These are phyloP conservation scores for Conomelus anceps DNA, from an alignment of 2,888 invertebrate species.

Conservation along the genomic window DNA sequence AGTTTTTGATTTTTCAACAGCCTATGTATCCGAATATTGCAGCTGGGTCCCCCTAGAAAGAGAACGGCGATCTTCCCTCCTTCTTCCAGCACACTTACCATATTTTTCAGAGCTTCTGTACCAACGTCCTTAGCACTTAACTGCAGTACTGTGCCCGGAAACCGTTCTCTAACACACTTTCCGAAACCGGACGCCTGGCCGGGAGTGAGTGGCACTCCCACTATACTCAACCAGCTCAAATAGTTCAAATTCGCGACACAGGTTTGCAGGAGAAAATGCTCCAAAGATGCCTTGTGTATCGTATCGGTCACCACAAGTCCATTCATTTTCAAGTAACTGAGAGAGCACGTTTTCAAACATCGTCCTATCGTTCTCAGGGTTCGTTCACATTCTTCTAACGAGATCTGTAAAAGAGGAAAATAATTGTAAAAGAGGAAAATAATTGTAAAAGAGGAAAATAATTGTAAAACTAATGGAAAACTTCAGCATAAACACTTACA, in stretches of 20 bases:
- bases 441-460: no score
- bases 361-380: constrained; percentile 42
- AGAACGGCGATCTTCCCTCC: constrained; percentile 41
- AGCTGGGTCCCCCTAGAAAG: constrained; percentile 41
- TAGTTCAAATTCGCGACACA: constrained; percentile 38
- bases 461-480: no score
- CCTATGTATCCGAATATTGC: constrained; percentile 30
- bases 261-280: constrained; percentile 42
- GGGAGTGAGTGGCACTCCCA: constrained; percentile 40
- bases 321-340: constrained; percentile 42
- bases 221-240: constrained; percentile 42
- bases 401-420: not conserved
- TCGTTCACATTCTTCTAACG: constrained; percentile 39
- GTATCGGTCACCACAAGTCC: constrained; percentile 42
- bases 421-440: not conserved
- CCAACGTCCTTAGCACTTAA: constrained; percentile 42
- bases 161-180: constrained; percentile 42
- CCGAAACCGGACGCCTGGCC: constrained; percentile 40
- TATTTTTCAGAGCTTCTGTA: constrained; percentile 40
- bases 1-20: constrained; percentile 24
- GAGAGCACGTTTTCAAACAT: constrained; percentile 39
- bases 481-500: no score
- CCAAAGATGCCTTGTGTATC: constrained; percentile 40
- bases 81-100: constrained; percentile 41
- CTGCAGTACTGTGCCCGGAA: constrained; percentile 40